A percentile compares a stretch with the other conserved stretches of the same genome.
phyloP scores from a whole-genome alignment of 92 coral and sea anemone species.

The Zoanthus solanderi region DNA sequence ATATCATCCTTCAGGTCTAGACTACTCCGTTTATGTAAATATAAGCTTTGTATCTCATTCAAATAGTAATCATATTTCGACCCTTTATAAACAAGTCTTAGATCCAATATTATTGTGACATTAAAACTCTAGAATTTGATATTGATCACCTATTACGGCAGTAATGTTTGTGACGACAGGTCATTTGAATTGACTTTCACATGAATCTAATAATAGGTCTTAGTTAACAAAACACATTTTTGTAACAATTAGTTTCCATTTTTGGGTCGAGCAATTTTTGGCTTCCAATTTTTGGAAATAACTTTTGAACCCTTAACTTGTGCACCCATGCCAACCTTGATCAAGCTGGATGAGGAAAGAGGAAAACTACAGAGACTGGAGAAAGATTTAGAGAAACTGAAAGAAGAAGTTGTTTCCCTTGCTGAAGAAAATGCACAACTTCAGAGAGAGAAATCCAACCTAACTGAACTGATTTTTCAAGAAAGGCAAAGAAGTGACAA shows the following conservation, averaged over 20 bases:
- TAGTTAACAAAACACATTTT: too few relatives aligned
- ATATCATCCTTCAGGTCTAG: too few relatives aligned
- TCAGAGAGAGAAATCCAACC: slow-evolving; percentile 76
- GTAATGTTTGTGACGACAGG: too few relatives aligned
- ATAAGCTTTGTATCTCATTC: too few relatives aligned
- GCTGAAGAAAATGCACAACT: slow-evolving; percentile 87
- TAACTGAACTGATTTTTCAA: slow-evolving; percentile 53
- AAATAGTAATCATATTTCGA: too few relatives aligned
- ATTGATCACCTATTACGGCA: too few relatives aligned
- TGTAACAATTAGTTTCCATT: neutral
- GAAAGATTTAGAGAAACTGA: slow-evolving; percentile 77
- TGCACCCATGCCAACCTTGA: slow-evolving; percentile 88
- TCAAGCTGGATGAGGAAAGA: slow-evolving; percentile 89
- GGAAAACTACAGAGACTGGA: slow-evolving; percentile 82
- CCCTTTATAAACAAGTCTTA: too few relatives aligned
- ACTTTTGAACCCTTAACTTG: slow-evolving; percentile 58
- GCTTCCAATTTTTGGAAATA: neutral
- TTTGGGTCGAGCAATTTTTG: neutral
- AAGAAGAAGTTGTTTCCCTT: slow-evolving; percentile 77
- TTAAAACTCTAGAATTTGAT: too few relatives aligned
- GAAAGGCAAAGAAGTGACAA: slow-evolving; percentile 49
- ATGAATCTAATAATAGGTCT: too few relatives aligned
- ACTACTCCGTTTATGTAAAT: too few relatives aligned
- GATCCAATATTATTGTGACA: too few relatives aligned
- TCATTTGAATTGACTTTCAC: too few relatives aligned